These are phyloP conservation scores for Delphinus delphis DNA, from an alignment of 2,113 vertebrate species.

Conservation along the genomic window DNA sequence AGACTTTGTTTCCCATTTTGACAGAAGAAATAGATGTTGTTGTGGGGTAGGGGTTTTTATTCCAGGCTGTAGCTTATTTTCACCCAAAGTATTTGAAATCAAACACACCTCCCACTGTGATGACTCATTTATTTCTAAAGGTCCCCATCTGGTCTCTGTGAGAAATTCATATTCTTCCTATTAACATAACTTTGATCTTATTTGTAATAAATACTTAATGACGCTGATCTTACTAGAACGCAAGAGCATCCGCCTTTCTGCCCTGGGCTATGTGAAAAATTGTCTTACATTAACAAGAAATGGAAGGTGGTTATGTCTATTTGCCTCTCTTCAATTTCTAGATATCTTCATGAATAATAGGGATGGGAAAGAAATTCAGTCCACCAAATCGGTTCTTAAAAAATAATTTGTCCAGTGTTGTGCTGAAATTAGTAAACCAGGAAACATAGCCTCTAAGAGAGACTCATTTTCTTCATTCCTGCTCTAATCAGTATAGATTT, in stretches of 20 bases:
- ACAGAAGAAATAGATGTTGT: neutral
- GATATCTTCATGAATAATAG: neutral
- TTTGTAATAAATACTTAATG: constrained; percentile 73
- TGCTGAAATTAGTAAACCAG: constrained; percentile 4
- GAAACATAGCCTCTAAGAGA: neutral
- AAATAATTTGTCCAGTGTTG: neutral
- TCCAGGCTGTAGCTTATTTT: constrained; percentile 30
- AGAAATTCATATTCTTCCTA: constrained; percentile 73
- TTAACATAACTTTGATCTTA: constrained; percentile 75
- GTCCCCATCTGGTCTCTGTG: constrained; percentile 70
- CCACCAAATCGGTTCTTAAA: neutral
- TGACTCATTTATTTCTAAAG: constrained; percentile 66
- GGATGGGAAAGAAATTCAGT: constrained; percentile 8
- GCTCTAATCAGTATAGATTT: neutral
- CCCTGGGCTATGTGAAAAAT: constrained; percentile 56
- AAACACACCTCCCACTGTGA: constrained; percentile 51
- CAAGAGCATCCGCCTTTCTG: constrained; percentile 44
- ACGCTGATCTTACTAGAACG: constrained; percentile 54
- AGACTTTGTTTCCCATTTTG: neutral
- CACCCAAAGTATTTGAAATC: constrained; percentile 27
- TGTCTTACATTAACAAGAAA: constrained; percentile 49
- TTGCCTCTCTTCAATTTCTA: constrained; percentile 25
- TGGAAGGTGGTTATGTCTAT: constrained; percentile 4
- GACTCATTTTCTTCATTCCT: neutral
- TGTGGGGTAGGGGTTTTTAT: neutral